Conservation (phyloP, 30 jellyfish, hydroid and myxozoan genomes). For the Mastigias papua region DNA sequence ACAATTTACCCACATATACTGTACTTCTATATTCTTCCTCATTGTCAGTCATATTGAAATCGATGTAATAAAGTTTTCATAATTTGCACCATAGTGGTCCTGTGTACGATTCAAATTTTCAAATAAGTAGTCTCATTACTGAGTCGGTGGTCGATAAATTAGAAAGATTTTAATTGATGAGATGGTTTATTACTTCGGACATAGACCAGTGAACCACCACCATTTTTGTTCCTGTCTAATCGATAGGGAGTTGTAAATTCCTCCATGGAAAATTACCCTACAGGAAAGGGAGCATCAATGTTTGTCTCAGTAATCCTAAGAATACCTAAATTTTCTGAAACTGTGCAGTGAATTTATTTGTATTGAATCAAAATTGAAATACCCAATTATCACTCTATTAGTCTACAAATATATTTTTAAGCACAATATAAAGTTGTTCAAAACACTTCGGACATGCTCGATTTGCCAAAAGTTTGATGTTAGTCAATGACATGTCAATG, state of each 20-base stretch:
- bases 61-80: background rate
- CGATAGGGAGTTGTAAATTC: background rate
- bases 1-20: background rate
- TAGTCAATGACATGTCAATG: no score
- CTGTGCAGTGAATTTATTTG: conserved; percentile 1
- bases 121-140: background rate
- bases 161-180: background rate
- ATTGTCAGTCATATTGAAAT: background rate
- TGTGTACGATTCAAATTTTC: conserved; percentile 5
- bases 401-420: no score
- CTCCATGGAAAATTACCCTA: background rate
- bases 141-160: conserved; percentile 21
- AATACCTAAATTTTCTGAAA: background rate
- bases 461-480: no score
- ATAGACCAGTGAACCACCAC: background rate
- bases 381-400: background rate
- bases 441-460: no score
- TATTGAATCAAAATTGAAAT: background rate
- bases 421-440: no score
- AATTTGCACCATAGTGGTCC: conserved; percentile 9
- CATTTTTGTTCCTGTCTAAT: background rate
- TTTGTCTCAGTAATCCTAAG: conserved; percentile 5
- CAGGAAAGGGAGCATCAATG: background rate
- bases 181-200: conserved; percentile 1
- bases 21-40: background rate